Conservation (phyloP, 2,797 vertebrate genomes). For the Iguana delicatissima region DNA sequence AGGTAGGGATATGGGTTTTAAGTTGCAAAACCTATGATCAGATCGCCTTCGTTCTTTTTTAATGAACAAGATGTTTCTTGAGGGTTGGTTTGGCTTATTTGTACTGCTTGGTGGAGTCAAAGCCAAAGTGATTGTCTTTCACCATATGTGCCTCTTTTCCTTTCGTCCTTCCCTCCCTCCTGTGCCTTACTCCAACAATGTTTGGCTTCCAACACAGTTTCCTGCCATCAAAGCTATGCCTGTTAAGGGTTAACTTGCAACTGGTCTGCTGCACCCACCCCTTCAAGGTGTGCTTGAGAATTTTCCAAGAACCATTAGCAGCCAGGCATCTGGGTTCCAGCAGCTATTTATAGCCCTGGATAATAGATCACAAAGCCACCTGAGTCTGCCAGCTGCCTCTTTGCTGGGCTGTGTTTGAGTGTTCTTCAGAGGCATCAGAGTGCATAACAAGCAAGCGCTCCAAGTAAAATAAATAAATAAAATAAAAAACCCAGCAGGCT, state of each 20-base stretch:
- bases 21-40: no score
- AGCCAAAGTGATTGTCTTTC: background rate
- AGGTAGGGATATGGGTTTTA: no score
- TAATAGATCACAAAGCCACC: slow-evolving; percentile 37
- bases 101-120: background rate
- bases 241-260: slow-evolving; percentile 24
- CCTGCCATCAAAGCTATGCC: background rate
- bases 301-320: slow-evolving; percentile 48
- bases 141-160: background rate
- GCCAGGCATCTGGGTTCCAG: slow-evolving; percentile 31
- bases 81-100: background rate
- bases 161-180: background rate
- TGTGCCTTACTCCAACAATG: accelerated
- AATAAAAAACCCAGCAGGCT: no score
- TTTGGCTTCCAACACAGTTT: background rate
- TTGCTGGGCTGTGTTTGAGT: slow-evolving; percentile 8
- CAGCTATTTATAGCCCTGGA: slow-evolving; percentile 38
- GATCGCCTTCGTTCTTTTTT: no score
- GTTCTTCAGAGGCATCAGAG: background rate
- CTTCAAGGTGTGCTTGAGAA: slow-evolving; percentile 44
- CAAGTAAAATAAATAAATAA: background rate
- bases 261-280: slow-evolving; percentile 17
- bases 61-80: background rate
- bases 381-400: slow-evolving; percentile 37
- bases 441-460: slow-evolving; percentile 5